Conservation (phyloP, 2,797 vertebrate species). For the Mormyrops boulengeri region DNA sequence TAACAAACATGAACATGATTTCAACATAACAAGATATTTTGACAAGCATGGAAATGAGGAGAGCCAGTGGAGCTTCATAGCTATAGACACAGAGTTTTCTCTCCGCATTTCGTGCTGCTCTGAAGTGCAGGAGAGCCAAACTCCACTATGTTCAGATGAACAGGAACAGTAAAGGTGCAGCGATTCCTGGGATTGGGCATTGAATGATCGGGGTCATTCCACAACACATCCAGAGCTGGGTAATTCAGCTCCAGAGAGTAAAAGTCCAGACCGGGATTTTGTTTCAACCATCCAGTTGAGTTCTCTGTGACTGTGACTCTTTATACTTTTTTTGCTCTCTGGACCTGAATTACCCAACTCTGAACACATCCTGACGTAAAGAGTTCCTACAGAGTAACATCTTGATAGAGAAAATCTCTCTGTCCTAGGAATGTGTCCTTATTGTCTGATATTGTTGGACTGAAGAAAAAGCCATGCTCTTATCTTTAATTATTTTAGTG, state of each 20-base stretch:
- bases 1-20: slow-evolving; percentile 14
- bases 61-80: not conserved
- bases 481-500: not conserved
- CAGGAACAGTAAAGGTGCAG: not conserved
- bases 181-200: not conserved
- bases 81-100: not conserved
- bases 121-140: not conserved
- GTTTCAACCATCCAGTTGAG: not conserved
- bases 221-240: not conserved
- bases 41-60: slow-evolving; percentile 13
- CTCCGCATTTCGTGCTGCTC: not conserved
- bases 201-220: not conserved
- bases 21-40: slow-evolving; percentile 16
- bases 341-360: not conserved
- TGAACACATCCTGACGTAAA: not conserved
- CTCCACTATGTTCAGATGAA: not conserved
- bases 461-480: not conserved
- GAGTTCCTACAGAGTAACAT: not conserved
- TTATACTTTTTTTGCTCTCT: not conserved
- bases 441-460: not conserved
- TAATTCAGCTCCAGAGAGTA: not conserved
- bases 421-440: not conserved
- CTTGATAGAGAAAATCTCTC: not conserved
- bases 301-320: not conserved
- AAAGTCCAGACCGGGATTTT: not conserved